Evolutionary conservation across 2,797 vertebrate genomes (phyloP).

Genomic region (Hoplostethus atlanticus): DNA sequence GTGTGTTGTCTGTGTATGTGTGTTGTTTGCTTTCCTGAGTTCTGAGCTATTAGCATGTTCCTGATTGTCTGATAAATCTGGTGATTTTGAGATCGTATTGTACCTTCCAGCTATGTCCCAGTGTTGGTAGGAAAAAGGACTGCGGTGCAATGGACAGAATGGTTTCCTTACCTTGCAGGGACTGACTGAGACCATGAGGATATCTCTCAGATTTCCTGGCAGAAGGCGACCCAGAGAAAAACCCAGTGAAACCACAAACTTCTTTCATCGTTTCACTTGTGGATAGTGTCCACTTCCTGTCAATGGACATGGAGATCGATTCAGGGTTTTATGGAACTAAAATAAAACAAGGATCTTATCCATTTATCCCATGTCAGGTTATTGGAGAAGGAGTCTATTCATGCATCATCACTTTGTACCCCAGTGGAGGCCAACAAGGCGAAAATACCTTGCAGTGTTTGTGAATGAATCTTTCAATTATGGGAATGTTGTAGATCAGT

Average conservation of each 20-base stretch:
- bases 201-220: constrained; percentile 66
- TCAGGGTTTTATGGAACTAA: constrained; percentile 44
- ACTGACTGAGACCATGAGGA: background rate
- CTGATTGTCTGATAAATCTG: constrained; percentile 6
- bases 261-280: background rate
- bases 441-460: constrained; percentile 24
- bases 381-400: constrained; percentile 63
- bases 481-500: background rate
- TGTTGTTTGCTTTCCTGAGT: background rate
- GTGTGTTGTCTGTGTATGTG: no score
- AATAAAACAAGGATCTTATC: constrained; percentile 26
- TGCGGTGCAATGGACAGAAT: background rate
- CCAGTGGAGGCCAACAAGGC: constrained; percentile 35
- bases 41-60: background rate
- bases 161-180: constrained; percentile 45
- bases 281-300: accelerated
- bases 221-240: constrained; percentile 44
- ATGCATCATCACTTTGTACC: constrained; percentile 63
- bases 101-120: constrained; percentile 26
- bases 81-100: background rate
- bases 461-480: constrained; percentile 20
- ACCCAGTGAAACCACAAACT: background rate
- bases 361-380: constrained; percentile 24
- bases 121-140: constrained; percentile 18
- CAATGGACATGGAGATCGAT: background rate